Evolutionary conservation across 2,113 vertebrate species (phyloP).

Genomic region (Bos indicus): DNA sequence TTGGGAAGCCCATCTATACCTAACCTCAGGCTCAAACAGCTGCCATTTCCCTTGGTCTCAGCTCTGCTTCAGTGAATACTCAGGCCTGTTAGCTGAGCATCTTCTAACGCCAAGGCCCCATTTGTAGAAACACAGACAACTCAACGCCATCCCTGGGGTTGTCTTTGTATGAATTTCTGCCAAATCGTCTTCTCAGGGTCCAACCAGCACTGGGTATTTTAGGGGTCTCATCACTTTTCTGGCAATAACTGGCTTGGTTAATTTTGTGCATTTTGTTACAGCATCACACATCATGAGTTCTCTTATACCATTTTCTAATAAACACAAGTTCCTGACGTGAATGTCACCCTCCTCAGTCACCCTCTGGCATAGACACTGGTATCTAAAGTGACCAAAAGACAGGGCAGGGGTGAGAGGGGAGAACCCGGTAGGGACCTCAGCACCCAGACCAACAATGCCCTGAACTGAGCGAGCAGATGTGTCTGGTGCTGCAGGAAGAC

Average conservation of each 20-base stretch:
- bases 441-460: fast-evolving
- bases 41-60: background rate
- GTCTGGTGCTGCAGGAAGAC: background rate
- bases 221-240: background rate
- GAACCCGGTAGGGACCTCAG: fast-evolving
- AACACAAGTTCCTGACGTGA: background rate
- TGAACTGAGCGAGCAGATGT: fast-evolving
- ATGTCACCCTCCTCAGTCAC: background rate
- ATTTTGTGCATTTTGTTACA: background rate
- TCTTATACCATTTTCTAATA: background rate
- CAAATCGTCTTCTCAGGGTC: background rate
- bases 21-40: background rate
- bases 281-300: fast-evolving
- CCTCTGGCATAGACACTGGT: background rate
- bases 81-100: background rate
- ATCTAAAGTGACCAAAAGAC: background rate
- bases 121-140: background rate
- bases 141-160: fast-evolving
- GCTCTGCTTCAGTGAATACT: background rate
- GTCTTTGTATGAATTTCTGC: background rate
- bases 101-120: background rate
- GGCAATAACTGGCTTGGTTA: background rate
- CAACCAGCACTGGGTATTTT: background rate
- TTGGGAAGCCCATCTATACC: background rate
- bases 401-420: background rate